These are phyloP conservation scores for Eulemur rubriventer DNA, from an alignment of 2,797 vertebrate genomes.

Conservation along the genomic window DNA sequence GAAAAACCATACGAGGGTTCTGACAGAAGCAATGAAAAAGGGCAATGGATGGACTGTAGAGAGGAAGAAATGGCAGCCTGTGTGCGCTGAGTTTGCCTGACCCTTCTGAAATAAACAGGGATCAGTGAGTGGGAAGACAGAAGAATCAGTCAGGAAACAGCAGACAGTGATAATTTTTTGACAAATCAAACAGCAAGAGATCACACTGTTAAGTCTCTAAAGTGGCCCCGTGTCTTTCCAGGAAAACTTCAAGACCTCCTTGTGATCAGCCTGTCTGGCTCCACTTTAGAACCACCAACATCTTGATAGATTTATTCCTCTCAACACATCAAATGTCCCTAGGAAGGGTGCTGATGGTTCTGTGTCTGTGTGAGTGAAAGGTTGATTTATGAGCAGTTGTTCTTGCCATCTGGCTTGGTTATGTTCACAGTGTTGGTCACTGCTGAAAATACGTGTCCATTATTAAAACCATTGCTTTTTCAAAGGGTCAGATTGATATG, in stretches of 20 bases:
- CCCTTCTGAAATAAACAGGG: conserved; percentile 37
- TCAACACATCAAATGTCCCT: not conserved
- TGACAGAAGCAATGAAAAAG: not conserved
- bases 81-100: not conserved
- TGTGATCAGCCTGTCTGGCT: not conserved
- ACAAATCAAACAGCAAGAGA: not conserved
- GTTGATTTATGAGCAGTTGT: conserved; percentile 21
- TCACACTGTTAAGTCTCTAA: not conserved
- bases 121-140: conserved; percentile 16
- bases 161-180: not conserved
- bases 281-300: conserved; percentile 9
- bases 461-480: not conserved
- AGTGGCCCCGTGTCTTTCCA: not conserved
- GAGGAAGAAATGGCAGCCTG: not conserved
- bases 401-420: not conserved
- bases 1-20: not conserved
- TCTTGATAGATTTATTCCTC: conserved; percentile 55
- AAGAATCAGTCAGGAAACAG: conserved; percentile 11
- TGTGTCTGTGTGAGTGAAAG: not conserved
- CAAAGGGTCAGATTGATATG: not conserved
- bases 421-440: not conserved
- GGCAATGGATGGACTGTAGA: not conserved
- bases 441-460: conserved; percentile 17
- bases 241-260: conserved; percentile 1
- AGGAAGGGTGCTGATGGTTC: not conserved